phyloP scores from a whole-genome alignment of 2,888 invertebrate species.

The Macrophya annulata region DNA sequence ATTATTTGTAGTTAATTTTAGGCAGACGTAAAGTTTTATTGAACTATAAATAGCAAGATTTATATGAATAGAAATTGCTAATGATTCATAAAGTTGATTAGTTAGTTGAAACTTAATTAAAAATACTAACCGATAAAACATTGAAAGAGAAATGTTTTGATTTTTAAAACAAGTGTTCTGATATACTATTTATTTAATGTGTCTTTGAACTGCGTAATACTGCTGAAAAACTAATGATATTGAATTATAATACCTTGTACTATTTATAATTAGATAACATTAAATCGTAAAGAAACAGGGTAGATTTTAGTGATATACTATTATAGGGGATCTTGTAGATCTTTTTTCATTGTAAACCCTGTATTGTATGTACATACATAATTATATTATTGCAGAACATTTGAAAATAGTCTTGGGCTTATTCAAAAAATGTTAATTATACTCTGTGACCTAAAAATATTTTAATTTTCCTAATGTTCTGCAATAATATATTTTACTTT shows the following conservation, averaged over 20 bases:
- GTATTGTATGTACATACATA: constrained; percentile 1
- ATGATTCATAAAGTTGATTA: not conserved
- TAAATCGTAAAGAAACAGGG: constrained; percentile 48
- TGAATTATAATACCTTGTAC: constrained; percentile 43
- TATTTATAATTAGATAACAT: constrained; percentile 47
- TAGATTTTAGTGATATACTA: constrained; percentile 53
- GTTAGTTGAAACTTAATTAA: not conserved
- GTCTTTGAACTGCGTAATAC: not conserved
- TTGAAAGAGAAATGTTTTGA: not conserved
- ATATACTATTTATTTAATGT: constrained; percentile 3
- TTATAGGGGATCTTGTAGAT: constrained; percentile 29
- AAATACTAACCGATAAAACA: not conserved
- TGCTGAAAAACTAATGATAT: not conserved
- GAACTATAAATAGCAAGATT: not conserved
- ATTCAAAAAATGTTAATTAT: not conserved
- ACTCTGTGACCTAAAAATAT: not conserved
- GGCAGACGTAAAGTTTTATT: not conserved
- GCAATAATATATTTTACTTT: constrained; percentile 39
- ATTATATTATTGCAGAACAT: constrained; percentile 30
- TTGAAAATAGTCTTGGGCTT: not conserved
- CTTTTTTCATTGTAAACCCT: constrained; percentile 24
- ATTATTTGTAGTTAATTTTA: not conserved
- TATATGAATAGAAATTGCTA: not conserved
- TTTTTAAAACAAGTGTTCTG: not conserved
- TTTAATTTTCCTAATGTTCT: constrained; percentile 4